A percentile compares a stretch with the other conserved stretches of the same genome.
Evolutionary conservation across 2,797 vertebrate genomes (phyloP).

Genomic region (Mormyrus proboscirostris): DNA sequence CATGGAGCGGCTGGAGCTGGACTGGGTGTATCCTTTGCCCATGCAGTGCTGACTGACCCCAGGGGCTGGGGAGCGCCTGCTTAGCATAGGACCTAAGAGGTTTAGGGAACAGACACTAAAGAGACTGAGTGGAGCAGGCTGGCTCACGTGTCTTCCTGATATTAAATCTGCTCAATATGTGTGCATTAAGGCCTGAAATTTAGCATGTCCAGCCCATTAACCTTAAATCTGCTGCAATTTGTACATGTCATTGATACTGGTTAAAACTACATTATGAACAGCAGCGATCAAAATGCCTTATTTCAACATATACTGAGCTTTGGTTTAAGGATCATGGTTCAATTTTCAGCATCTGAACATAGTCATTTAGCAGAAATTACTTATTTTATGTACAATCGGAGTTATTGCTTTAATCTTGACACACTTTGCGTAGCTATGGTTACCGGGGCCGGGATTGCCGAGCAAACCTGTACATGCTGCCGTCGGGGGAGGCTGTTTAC

Average conservation of each 20-base stretch:
- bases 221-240: background rate
- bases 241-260: background rate
- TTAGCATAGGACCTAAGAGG: background rate
- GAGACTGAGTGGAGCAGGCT: background rate
- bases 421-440: constrained; percentile 64
- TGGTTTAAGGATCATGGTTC: background rate
- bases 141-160: background rate
- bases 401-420: constrained; percentile 4
- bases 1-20: constrained; percentile 74
- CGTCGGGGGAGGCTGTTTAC: constrained; percentile 79
- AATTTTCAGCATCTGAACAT: background rate
- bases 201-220: background rate
- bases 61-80: background rate
- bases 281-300: background rate
- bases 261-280: background rate
- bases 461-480: constrained; percentile 75
- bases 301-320: background rate
- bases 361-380: background rate
- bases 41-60: background rate
- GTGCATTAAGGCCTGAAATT: background rate
- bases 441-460: constrained; percentile 82
- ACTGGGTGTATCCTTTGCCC: constrained; percentile 86
- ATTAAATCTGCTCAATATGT: background rate
- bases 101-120: background rate
- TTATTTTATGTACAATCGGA: background rate